Conservation (phyloP, 2,113 vertebrate species). For the Tragulus kanchil region DNA sequence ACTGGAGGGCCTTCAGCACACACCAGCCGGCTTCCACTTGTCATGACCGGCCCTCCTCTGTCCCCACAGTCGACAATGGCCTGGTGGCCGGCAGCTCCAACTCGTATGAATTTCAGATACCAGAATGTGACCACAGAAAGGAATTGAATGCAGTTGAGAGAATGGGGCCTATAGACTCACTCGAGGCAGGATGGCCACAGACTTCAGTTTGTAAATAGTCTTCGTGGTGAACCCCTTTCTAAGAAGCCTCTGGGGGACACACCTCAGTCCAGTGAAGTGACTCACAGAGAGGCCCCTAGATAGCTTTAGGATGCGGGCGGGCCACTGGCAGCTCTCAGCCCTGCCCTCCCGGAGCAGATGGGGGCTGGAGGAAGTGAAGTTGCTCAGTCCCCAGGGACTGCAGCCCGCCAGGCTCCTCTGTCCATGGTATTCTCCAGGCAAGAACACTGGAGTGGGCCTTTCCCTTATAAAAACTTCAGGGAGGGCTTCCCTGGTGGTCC, state of each 20-base stretch:
- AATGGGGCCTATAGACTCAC: neutral
- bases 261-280: neutral
- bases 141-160: neutral
- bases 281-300: neutral
- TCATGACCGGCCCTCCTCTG: neutral
- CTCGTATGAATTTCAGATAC: too few relatives aligned
- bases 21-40: neutral
- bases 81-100: constrained; percentile 73
- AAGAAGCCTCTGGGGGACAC: neutral
- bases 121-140: neutral
- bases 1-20: too few relatives aligned
- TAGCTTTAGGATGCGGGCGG: neutral
- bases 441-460: neutral
- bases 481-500: neutral
- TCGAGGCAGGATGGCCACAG: neutral
- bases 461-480: neutral
- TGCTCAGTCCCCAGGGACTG: neutral
- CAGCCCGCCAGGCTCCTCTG: neutral
- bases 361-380: neutral
- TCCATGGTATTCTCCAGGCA: neutral
- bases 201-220: neutral
- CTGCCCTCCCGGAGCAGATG: neutral
- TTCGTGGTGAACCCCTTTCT: neutral
- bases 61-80: constrained; percentile 77
- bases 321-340: neutral